Conservation (phyloP, 2,113 vertebrate species). For the Eudyptes chrysolophus region DNA sequence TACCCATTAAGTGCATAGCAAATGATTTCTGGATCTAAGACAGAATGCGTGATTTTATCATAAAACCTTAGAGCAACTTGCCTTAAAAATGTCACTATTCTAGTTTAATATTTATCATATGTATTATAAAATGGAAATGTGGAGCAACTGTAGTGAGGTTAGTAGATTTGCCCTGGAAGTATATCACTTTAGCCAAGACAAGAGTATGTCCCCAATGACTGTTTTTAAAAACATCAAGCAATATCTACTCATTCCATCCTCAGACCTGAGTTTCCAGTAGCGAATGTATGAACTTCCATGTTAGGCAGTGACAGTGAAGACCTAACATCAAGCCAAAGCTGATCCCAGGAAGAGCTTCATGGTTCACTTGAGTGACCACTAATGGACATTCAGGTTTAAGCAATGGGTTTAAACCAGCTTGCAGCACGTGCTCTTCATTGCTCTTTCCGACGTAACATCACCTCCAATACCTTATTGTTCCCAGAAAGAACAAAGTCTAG, state of each 20-base stretch:
- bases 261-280: neutral
- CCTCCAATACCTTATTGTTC: neutral
- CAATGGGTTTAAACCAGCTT: neutral
- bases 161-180: neutral
- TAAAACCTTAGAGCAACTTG: neutral
- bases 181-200: neutral
- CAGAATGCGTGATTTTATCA: neutral
- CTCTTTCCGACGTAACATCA: neutral
- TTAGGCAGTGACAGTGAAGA: neutral
- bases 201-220: fast-evolving
- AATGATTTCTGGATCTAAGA: neutral
- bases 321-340: neutral
- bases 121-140: neutral
- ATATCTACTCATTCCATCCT: neutral
- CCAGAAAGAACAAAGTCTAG: neutral
- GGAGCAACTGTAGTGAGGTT: neutral
- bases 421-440: neutral
- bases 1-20: neutral
- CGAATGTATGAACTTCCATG: neutral
- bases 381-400: neutral
- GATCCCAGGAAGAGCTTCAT: neutral
- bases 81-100: neutral
- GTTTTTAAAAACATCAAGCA: neutral
- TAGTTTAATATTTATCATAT: neutral
- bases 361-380: neutral